A percentile compares a stretch with the other conserved stretches of the same genome.
Conservation (phyloP, 2,113 vertebrate species). For the Scytalopus superciliaris region DNA sequence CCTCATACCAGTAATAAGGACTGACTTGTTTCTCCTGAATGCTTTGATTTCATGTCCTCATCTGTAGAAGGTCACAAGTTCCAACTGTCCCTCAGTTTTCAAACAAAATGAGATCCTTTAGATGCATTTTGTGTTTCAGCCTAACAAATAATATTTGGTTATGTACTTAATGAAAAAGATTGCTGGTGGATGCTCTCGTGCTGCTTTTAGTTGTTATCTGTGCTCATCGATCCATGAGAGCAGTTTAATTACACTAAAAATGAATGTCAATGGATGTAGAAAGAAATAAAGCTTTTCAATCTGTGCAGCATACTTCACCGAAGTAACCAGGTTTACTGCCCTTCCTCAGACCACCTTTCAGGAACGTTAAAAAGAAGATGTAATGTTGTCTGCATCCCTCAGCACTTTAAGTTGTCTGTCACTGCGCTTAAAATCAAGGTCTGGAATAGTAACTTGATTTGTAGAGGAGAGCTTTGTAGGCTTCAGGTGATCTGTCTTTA, state of each 20-base stretch:
- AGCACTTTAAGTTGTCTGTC: neutral
- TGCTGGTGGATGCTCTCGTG: neutral
- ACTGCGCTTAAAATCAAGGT: neutral
- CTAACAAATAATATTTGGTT: conserved; percentile 33
- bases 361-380: neutral
- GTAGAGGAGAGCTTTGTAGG: neutral
- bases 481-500: neutral
- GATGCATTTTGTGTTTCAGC: neutral
- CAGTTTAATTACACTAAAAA: conserved; percentile 42
- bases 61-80: neutral
- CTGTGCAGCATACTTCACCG: neutral
- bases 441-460: neutral
- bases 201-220: neutral
- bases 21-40: neutral
- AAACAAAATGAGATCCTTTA: neutral
- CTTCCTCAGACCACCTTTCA: neutral
- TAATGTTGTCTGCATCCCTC: neutral
- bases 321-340: neutral
- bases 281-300: conserved; percentile 35
- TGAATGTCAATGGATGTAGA: neutral
- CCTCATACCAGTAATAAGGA: neutral
- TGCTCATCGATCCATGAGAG: conserved; percentile 1
- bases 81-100: neutral
- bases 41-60: neutral
- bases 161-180: conserved; percentile 24